A percentile compares a stretch with the other conserved stretches of the same genome.
These are phyloP conservation scores for Alces alces DNA, from an alignment of 2,113 vertebrate species.

Conservation along the genomic window DNA sequence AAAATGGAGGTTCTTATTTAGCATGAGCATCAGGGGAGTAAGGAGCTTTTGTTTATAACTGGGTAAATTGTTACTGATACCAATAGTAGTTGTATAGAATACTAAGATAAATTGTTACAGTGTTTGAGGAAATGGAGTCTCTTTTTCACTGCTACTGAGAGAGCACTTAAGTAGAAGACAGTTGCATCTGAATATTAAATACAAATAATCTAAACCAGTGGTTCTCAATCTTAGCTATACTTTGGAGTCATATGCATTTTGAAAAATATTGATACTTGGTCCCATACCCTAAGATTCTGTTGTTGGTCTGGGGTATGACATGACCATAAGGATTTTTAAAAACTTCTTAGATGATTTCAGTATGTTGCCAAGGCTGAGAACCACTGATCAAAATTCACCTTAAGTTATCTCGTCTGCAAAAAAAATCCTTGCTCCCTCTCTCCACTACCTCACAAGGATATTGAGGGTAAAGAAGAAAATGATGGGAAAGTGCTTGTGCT, in stretches of 20 bases:
- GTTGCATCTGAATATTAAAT: neutral
- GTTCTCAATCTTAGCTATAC: neutral
- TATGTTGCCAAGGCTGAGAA: neutral
- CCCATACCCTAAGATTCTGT: neutral
- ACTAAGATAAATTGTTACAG: slow-evolving; percentile 74
- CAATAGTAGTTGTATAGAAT: slow-evolving; percentile 74
- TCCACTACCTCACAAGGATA: slow-evolving; percentile 55
- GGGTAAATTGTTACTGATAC: slow-evolving; percentile 73
- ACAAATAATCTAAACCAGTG: neutral
- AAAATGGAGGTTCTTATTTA: slow-evolving; percentile 52
- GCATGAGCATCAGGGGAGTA: neutral
- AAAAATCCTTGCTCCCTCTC: slow-evolving; percentile 37
- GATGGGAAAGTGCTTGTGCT: neutral
- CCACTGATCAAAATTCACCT: neutral
- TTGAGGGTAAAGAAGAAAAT: slow-evolving; percentile 26
- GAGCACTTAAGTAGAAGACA: neutral
- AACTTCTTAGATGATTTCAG: neutral
- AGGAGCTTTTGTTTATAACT: slow-evolving; percentile 70
- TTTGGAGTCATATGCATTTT: neutral
- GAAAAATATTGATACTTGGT: neutral
- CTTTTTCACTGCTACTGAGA: slow-evolving; percentile 32
- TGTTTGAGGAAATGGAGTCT: slow-evolving; percentile 6
- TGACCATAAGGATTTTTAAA: neutral
- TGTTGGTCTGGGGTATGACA: neutral
- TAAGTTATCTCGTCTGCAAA: slow-evolving; percentile 41